phyloP scores from a whole-genome alignment of 2,797 vertebrate species.

The Champsocephalus esox region DNA sequence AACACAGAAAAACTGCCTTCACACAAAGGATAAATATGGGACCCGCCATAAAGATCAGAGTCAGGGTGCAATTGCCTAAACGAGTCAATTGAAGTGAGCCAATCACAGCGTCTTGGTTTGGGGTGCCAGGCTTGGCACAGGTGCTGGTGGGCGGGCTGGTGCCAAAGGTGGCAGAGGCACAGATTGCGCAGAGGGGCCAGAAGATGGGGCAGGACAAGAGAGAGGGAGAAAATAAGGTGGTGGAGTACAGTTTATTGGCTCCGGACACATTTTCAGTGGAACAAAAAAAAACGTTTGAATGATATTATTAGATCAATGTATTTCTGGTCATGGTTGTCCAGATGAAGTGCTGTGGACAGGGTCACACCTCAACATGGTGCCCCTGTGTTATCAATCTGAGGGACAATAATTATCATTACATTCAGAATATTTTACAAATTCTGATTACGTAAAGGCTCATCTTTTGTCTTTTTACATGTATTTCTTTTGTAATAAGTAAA shows the following conservation, averaged over 20 bases:
- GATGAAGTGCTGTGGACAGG: neutral
- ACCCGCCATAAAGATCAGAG: constrained; percentile 72
- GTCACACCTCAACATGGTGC: constrained; percentile 2
- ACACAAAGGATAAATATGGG: constrained; percentile 58
- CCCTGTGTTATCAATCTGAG: neutral
- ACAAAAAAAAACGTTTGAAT: constrained; percentile 3
- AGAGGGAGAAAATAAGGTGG: constrained; percentile 24
- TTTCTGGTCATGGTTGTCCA: neutral
- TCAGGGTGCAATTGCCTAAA: constrained; percentile 83
- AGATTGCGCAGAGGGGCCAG: constrained; percentile 70
- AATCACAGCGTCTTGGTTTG: constrained; percentile 70
- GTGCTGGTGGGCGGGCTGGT: constrained; percentile 73
- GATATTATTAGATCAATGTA: neutral
- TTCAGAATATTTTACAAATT: neutral
- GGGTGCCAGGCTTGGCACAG: constrained; percentile 78
- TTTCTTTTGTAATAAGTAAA: neutral
- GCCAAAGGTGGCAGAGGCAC: constrained; percentile 81
- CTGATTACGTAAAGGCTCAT: neutral
- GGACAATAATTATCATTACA: neutral
- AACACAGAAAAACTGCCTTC: constrained; percentile 20
- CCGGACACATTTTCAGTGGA: constrained; percentile 9
- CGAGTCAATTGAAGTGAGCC: constrained; percentile 83
- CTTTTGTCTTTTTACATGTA: neutral
- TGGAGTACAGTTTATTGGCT: constrained; percentile 14
- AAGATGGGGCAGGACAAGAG: constrained; percentile 59